Percentiles rank a stretch among this genome's conserved stretches.
Conservation (phyloP, 30 jellyfish, hydroid and myxozoan genomes). For the Cassiopea andromeda region DNA sequence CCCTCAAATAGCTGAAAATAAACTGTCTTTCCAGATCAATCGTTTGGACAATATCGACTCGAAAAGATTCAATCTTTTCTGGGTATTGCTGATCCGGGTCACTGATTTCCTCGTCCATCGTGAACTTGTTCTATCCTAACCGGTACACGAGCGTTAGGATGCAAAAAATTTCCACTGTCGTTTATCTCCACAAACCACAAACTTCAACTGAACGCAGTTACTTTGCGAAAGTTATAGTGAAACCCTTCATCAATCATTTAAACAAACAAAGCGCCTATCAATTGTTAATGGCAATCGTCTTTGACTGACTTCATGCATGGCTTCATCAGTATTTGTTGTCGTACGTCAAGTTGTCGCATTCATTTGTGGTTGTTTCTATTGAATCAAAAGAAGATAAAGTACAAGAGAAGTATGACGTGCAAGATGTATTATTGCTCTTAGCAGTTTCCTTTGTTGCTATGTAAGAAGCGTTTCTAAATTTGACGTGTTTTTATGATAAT, state of each 20-base stretch:
- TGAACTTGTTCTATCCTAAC: too few species aligned
- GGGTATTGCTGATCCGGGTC: constrained; percentile 19
- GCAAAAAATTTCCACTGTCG: background rate
- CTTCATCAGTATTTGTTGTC: too few species aligned
- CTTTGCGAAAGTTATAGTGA: background rate
- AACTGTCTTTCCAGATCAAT: constrained; percentile 86
- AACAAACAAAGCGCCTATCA: background rate
- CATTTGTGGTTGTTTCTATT: too few species aligned
- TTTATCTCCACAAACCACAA: background rate
- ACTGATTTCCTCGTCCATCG: constrained; percentile 10
- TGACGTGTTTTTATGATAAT: too few species aligned
- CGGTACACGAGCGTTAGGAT: too few species aligned
- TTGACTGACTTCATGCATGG: constrained; percentile 1
- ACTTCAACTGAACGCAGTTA: background rate
- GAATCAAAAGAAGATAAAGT: too few species aligned
- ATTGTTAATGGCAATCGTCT: background rate
- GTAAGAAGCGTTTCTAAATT: too few species aligned
- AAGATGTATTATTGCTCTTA: too few species aligned
- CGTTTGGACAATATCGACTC: constrained; percentile 77
- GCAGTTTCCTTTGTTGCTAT: too few species aligned
- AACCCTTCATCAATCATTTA: background rate
- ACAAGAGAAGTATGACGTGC: too few species aligned
- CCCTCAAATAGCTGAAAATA: constrained; percentile 70
- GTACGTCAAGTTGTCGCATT: too few species aligned
- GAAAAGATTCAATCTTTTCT: constrained; percentile 52